These are phyloP conservation scores for Catostomus latipinnis DNA, from an alignment of 2,797 vertebrate species.

Conservation along the genomic window DNA sequence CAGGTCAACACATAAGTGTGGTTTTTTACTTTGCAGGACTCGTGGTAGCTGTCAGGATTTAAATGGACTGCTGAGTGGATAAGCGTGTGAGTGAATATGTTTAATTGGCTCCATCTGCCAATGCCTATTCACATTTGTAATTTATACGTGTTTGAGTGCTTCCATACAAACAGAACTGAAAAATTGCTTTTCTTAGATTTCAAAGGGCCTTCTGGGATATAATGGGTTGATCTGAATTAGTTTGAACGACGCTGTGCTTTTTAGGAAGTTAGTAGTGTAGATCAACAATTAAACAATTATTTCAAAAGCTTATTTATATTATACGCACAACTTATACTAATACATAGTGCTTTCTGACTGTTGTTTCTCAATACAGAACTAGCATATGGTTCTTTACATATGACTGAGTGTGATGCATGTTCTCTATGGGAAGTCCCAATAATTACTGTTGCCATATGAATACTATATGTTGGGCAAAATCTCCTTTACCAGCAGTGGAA, in stretches of 20 bases:
- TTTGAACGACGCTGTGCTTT: neutral
- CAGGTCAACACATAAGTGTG: slow-evolving; percentile 20
- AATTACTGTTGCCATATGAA: neutral
- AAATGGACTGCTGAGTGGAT: slow-evolving; percentile 22
- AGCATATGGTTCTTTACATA: neutral
- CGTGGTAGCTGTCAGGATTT: slow-evolving; percentile 17
- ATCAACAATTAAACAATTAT: neutral
- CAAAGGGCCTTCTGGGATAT: neutral
- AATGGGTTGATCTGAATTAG: neutral
- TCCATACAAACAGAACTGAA: neutral
- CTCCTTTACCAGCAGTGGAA: slow-evolving; percentile 14
- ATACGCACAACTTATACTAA: neutral
- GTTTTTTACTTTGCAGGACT: neutral
- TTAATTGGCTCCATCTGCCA: slow-evolving; percentile 49
- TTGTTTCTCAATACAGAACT: neutral
- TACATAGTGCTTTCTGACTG: neutral
- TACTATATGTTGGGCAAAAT: neutral
- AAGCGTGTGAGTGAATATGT: neutral
- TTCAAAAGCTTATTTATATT: neutral
- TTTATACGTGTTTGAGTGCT: slow-evolving; percentile 4
- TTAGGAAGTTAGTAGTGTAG: neutral
- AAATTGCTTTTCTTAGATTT: slow-evolving; percentile 8
- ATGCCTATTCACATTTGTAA: slow-evolving; percentile 8
- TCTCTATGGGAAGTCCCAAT: slow-evolving; percentile 21
- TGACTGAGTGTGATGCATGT: slow-evolving; percentile 10